phyloP scores from a whole-genome alignment of 2,797 vertebrate genomes.

The Myripristis jacobus region DNA sequence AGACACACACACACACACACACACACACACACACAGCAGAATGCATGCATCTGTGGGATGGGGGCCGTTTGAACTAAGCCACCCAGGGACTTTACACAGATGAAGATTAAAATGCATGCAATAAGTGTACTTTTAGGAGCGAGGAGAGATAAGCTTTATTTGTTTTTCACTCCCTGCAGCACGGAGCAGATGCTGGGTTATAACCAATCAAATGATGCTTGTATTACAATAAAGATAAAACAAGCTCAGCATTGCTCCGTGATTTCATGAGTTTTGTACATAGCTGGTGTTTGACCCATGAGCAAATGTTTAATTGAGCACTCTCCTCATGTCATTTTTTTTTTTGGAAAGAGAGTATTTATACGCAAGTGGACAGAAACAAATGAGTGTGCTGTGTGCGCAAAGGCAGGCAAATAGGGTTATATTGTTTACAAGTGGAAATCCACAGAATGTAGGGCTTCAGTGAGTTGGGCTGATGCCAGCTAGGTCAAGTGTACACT shows the following conservation, averaged over 20 bases:
- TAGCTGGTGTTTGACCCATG: background rate
- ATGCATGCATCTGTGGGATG: background rate
- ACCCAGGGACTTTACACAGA: background rate
- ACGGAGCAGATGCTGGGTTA: background rate
- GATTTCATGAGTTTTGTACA: background rate
- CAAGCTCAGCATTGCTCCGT: background rate
- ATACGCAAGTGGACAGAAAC: background rate
- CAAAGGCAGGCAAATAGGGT: background rate
- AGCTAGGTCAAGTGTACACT: slow-evolving; percentile 3
- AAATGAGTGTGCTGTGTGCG: background rate
- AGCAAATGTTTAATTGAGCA: background rate
- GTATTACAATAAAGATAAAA: background rate
- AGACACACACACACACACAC: background rate
- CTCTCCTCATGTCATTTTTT: background rate
- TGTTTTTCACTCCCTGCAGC: background rate
- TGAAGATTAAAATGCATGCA: background rate
- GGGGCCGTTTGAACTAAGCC: background rate
- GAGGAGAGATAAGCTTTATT: background rate
- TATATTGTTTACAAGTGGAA: background rate
- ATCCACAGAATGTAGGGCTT: background rate
- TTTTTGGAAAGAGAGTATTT: slow-evolving; percentile 9
- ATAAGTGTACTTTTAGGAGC: background rate
- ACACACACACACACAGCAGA: background rate
- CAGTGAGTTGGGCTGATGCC: background rate
- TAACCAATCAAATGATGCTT: background rate